A percentile compares a stretch with the other conserved stretches of the same genome.
Evolutionary conservation across 2,888 invertebrate species (phyloP).

Genomic region (Orgyia antiqua): DNA sequence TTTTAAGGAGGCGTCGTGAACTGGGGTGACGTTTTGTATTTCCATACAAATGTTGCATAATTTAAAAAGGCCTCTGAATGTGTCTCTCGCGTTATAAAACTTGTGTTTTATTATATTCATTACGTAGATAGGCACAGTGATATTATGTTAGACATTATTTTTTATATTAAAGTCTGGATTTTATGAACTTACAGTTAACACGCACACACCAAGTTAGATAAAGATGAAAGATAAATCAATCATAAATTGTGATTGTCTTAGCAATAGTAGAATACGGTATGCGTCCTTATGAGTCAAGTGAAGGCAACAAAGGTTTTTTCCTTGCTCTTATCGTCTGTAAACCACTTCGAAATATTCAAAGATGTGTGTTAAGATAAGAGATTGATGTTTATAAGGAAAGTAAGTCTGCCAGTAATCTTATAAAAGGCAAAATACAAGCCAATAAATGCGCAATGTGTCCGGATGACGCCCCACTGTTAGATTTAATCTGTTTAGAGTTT

Average conservation of each 20-base stretch:
- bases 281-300: too few species aligned
- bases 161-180: too few species aligned
- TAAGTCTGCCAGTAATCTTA: constrained; percentile 27
- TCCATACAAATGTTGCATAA: constrained; percentile 77
- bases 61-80: constrained; percentile 57
- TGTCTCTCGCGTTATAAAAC: constrained; percentile 49
- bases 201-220: too few species aligned
- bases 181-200: too few species aligned
- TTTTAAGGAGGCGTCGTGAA: constrained; percentile 55
- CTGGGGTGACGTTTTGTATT: constrained; percentile 56
- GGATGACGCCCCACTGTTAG: constrained; percentile 53
- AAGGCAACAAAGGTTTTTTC: too few species aligned
- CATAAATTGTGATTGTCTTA: too few species aligned
- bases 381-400: constrained; percentile 4
- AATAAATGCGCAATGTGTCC: constrained; percentile 48
- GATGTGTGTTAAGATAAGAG: constrained; percentile 13
- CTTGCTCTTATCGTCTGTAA: too few species aligned
- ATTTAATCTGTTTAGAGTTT: constrained; percentile 72
- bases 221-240: too few species aligned
- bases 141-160: constrained; percentile 9
- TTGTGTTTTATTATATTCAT: constrained; percentile 51
- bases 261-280: too few species aligned
- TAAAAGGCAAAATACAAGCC: constrained; percentile 52
- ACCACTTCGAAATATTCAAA: too few species aligned
- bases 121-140: constrained; percentile 24